phyloP scores from a whole-genome alignment of 2,888 invertebrate species.

The Cheilosia pagana region DNA sequence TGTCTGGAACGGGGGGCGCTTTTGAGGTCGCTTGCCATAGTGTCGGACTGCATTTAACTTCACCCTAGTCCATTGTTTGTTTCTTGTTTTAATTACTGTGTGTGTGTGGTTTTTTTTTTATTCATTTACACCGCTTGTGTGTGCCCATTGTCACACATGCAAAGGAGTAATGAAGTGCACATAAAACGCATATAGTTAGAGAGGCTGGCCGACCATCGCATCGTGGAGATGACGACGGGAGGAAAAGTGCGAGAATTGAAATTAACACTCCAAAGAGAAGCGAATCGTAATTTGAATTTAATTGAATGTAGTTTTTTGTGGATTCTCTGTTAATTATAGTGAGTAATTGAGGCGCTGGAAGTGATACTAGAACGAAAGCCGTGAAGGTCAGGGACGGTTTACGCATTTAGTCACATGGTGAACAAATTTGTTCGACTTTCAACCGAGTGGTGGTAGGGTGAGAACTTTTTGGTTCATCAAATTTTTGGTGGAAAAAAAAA shows the following conservation, averaged over 20 bases:
- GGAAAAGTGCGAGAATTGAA: conserved; percentile 60
- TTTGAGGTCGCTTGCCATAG: conserved; percentile 6
- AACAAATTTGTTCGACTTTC: background rate
- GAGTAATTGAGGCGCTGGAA: conserved; percentile 16
- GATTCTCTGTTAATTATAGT: conserved; percentile 43
- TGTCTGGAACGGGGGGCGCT: conserved; percentile 50
- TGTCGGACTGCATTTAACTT: conserved; percentile 56
- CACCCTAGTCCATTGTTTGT: conserved; percentile 46
- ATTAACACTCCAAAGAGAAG: conserved; percentile 57
- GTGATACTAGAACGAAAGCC: background rate
- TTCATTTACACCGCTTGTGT: conserved; percentile 17
- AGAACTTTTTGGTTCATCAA: background rate
- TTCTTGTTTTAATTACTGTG: conserved; percentile 42
- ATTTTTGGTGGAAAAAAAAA: background rate
- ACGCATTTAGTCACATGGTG: conserved; percentile 20
- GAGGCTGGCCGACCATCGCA: background rate
- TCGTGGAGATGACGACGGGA: background rate
- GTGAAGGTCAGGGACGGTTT: conserved; percentile 8
- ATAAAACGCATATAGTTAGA: conserved; percentile 34
- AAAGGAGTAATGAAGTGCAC: conserved; percentile 48
- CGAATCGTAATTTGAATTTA: conserved; percentile 45
- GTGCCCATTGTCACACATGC: conserved; percentile 32
- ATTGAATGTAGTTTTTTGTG: conserved; percentile 41
- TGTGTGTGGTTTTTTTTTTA: conserved; percentile 8
- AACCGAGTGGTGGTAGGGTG: background rate